Percentiles rank a stretch among this genome's conserved stretches.
phyloP scores from a whole-genome alignment of 1,140 invertebrate genomes.

The Tenebrio molitor region DNA sequence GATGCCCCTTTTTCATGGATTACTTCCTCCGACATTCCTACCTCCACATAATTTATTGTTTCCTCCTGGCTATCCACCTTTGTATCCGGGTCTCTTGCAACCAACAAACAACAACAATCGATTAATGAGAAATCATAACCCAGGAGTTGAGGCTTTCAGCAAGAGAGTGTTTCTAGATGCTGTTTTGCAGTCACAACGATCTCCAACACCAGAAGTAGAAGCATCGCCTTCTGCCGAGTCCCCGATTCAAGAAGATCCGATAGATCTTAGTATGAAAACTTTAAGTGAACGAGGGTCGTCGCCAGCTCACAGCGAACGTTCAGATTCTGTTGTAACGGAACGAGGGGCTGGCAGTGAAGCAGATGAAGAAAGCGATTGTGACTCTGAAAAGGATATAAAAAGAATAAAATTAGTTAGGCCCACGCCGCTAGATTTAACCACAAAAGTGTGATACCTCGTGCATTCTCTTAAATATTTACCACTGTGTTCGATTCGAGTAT shows the following conservation, averaged over 20 bases:
- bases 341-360: slow-evolving; percentile 69
- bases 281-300: slow-evolving; percentile 68
- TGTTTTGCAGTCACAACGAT: slow-evolving; percentile 77
- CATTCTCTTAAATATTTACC: slow-evolving; percentile 26
- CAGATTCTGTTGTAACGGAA: slow-evolving; percentile 68
- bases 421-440: slow-evolving; percentile 79
- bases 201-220: slow-evolving; percentile 68
- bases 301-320: slow-evolving; percentile 68
- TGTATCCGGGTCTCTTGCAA: slow-evolving; percentile 75
- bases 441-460: slow-evolving; percentile 66
- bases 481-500: slow-evolving; percentile 45
- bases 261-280: slow-evolving; percentile 81
- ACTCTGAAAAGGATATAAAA: slow-evolving; percentile 69
- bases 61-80: slow-evolving; percentile 73
- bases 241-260: slow-evolving; percentile 78
- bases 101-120: slow-evolving; percentile 72
- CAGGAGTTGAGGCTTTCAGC: slow-evolving; percentile 71
- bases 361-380: slow-evolving; percentile 72
- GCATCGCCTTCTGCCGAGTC: slow-evolving; percentile 60
- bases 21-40: slow-evolving; percentile 73
- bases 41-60: slow-evolving; percentile 77
- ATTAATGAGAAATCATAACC: slow-evolving; percentile 67
- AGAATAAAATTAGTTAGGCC: slow-evolving; percentile 69
- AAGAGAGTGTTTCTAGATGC: slow-evolving; percentile 81
- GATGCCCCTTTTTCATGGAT: slow-evolving; percentile 73